These are phyloP conservation scores for Aurelia sp. DNA, from an alignment of 30 jellyfish, hydroid and myxozoan species.

Conservation along the genomic window DNA sequence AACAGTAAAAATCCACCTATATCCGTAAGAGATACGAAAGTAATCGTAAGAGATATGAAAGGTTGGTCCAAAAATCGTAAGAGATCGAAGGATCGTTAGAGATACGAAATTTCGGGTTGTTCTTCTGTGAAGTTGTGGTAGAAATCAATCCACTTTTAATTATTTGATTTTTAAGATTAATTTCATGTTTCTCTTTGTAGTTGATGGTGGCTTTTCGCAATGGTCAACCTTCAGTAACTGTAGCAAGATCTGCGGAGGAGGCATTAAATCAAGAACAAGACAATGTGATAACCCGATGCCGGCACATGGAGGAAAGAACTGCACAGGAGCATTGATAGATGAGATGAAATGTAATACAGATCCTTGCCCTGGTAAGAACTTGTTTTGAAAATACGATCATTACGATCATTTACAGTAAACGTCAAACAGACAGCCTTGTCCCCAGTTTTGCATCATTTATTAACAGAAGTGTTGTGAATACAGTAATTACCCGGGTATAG, in stretches of 20 bases:
- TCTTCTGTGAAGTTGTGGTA: too few species aligned
- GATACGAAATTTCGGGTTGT: too few species aligned
- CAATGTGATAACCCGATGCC: slow-evolving; percentile 37
- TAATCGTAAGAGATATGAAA: too few species aligned
- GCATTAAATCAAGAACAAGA: slow-evolving; percentile 1
- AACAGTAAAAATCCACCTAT: too few species aligned
- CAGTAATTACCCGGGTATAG: too few species aligned
- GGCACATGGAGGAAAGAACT: slow-evolving; percentile 6
- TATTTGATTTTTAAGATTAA: too few species aligned
- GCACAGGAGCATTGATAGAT: slow-evolving; percentile 22
- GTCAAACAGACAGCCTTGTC: not conserved
- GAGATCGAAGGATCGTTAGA: too few species aligned
- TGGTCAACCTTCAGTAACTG: slow-evolving; percentile 34
- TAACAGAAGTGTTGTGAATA: too few species aligned
- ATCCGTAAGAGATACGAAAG: too few species aligned
- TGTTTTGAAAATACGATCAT: not conserved
- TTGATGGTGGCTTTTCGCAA: slow-evolving; percentile 33
- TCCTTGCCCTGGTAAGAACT: slow-evolving; percentile 44
- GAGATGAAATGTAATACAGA: slow-evolving; percentile 7
- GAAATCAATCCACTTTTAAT: too few species aligned
- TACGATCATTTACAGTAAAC: not conserved
- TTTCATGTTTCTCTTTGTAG: not conserved
- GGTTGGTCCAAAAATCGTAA: too few species aligned
- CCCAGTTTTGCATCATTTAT: too few species aligned
- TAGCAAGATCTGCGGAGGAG: slow-evolving; percentile 17